Percentiles rank a stretch among this genome's conserved stretches.
Evolutionary conservation across 2,888 invertebrate genomes (phyloP).

Genomic region (Gastracanthus pulcherrimus): DNA sequence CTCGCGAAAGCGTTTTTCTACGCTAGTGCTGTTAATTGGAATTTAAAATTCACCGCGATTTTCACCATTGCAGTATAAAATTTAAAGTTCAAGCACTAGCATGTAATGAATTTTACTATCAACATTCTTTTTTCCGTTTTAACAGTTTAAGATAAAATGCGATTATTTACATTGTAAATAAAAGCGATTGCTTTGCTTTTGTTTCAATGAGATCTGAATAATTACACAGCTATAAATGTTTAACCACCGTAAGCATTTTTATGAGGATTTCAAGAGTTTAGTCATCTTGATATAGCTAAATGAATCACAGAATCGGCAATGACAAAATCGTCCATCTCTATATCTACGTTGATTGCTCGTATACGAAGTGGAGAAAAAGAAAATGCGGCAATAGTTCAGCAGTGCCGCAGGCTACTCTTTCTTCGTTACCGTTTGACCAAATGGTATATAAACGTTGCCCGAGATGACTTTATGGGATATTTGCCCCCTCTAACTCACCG

Average conservation of each 20-base stretch:
- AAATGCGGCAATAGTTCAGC: conserved; percentile 3
- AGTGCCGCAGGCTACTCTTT: conserved; percentile 27
- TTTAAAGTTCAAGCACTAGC: conserved; percentile 1
- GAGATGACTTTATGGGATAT: conserved; percentile 43
- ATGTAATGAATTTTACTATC: too few relatives aligned
- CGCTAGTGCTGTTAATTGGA: conserved; percentile 5
- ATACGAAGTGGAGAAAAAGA: conserved; percentile 5
- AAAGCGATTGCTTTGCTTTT: too few relatives aligned
- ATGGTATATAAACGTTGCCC: conserved; percentile 37
- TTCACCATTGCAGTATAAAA: background rate
- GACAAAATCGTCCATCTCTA: background rate
- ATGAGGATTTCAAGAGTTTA: too few relatives aligned
- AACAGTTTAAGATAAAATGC: too few relatives aligned
- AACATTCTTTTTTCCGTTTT: background rate
- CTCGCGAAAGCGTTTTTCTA: background rate
- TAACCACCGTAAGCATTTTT: too few relatives aligned
- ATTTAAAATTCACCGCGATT: conserved; percentile 21
- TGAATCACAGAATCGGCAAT: too few relatives aligned
- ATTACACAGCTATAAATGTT: too few relatives aligned
- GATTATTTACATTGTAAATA: too few relatives aligned
- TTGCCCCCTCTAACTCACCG: conserved; percentile 29
- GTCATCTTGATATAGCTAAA: too few relatives aligned
- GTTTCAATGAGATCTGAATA: too few relatives aligned
- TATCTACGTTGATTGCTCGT: conserved; percentile 6
- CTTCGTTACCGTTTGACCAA: conserved; percentile 40